These are phyloP conservation scores for Chironomus tepperi DNA, from an alignment of 1,140 invertebrate genomes.

Conservation along the genomic window DNA sequence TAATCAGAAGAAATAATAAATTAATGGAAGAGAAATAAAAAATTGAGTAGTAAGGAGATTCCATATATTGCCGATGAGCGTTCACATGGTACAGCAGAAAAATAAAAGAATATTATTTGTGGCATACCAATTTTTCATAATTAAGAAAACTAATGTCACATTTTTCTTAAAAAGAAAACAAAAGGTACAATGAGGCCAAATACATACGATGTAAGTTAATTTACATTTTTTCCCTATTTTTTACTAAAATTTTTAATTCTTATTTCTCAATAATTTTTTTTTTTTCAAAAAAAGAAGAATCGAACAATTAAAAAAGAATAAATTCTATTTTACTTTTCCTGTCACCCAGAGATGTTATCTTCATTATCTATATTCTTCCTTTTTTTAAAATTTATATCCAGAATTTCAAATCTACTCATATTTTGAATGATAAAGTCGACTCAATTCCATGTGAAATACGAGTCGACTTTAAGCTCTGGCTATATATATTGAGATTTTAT, in stretches of 20 bases:
- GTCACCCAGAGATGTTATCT: not conserved
- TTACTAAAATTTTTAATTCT: not conserved
- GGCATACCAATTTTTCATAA: conserved; percentile 23
- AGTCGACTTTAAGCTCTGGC: no score
- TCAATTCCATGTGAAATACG: no score
- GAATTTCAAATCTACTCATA: no score
- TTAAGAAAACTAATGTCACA: conserved; percentile 24
- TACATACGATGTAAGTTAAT: conserved; percentile 20
- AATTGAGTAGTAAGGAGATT: not conserved
- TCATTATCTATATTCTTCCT: no score
- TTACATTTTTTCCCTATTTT: not conserved
- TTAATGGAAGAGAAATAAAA: not conserved
- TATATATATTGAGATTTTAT: no score
- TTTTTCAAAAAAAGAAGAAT: no score
- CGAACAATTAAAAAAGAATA: not conserved
- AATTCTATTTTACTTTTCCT: not conserved
- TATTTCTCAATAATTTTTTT: not conserved
- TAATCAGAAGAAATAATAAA: not conserved
- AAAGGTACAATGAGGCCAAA: conserved; percentile 23
- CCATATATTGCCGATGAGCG: not conserved
- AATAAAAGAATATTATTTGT: not conserved
- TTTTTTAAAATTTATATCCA: no score
- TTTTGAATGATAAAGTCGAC: no score
- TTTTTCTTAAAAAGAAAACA: conserved; percentile 23
- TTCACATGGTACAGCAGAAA: not conserved